phyloP scores from a whole-genome alignment of 2,797 vertebrate species.

The Lates japonicus region DNA sequence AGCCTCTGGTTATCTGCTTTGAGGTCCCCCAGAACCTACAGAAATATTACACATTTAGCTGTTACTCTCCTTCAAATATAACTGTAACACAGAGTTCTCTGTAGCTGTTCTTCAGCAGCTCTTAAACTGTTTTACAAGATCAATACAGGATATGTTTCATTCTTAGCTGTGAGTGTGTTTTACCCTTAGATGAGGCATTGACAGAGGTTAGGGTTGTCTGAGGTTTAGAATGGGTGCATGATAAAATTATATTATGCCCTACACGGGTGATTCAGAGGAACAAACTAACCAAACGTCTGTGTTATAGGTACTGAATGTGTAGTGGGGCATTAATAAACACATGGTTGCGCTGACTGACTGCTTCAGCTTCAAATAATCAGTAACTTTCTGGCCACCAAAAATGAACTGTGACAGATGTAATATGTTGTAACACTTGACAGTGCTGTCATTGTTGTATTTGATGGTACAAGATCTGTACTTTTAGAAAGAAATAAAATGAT shows the following conservation, averaged over 20 bases:
- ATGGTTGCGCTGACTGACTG: too few species aligned
- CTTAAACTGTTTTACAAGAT: not conserved
- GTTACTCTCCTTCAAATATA: not conserved
- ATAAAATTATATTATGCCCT: too few species aligned
- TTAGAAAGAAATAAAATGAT: not conserved
- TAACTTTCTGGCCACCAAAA: not conserved
- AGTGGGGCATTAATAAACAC: too few species aligned
- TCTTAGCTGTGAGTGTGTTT: not conserved
- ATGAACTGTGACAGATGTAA: not conserved
- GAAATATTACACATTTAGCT: slow-evolving; percentile 9
- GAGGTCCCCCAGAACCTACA: slow-evolving; percentile 88
- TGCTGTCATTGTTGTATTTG: not conserved
- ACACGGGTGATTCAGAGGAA: too few species aligned
- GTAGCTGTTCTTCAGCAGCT: not conserved
- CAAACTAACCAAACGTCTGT: not conserved
- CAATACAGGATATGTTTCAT: not conserved
- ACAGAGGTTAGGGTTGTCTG: not conserved
- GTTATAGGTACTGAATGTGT: too few species aligned
- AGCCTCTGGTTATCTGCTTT: slow-evolving; percentile 93
- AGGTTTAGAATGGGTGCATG: not conserved
- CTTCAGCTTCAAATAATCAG: not conserved
- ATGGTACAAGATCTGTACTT: not conserved
- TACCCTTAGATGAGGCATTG: not conserved
- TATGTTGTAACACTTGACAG: not conserved
- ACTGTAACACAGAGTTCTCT: not conserved